Evolutionary conservation across 2,888 invertebrate species (phyloP), one percentile per base, ranked within the genome.

Genomic region (Galerucella calmariensis): DNA sequence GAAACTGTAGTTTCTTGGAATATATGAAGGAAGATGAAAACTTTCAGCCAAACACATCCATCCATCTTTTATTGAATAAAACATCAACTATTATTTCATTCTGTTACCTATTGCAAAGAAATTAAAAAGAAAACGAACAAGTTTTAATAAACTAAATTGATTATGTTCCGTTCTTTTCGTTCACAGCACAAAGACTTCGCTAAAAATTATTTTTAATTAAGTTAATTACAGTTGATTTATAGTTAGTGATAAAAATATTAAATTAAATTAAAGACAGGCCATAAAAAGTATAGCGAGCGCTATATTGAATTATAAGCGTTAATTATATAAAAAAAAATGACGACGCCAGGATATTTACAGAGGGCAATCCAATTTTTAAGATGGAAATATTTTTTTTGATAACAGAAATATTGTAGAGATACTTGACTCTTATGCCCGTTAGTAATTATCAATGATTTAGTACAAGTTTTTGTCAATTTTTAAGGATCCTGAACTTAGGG

Each of bases 141-240:
- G 82, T 69, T 63, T 62, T 69, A 69, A 69, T 69, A 69, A 69
- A 62, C 69, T 69, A 69, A 69, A 69, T 69, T 69, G 69, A 69
- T 86, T 84, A 82, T 82, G 82, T 82, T 83, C 83, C 84, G 84
- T 83, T 82, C 81, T 84, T 83, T 84, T 83, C 82, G 80, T 82
- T 80, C 82, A 79, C 81, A 82, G 81, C 81, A 82, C 83, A 82
- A 84, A 82, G 83, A 84, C 82, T 84, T 84, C 82, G 86, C 84
- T 83, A 83, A 67, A 86, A 87, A 87, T 87, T 86, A 86, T 86
- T 87, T 88, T 87, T 85, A 85, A 85, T 85, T 85, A 85, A 85
- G 79, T 84, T 84, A 85, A 87, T 87, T 87, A 85, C 85, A 83
- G 85, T 84, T 86, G 86, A 87, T 87, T 87, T 86, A 87, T 87